Conservation (phyloP, 2,888 invertebrate species). For the Agelastica alni region DNA sequence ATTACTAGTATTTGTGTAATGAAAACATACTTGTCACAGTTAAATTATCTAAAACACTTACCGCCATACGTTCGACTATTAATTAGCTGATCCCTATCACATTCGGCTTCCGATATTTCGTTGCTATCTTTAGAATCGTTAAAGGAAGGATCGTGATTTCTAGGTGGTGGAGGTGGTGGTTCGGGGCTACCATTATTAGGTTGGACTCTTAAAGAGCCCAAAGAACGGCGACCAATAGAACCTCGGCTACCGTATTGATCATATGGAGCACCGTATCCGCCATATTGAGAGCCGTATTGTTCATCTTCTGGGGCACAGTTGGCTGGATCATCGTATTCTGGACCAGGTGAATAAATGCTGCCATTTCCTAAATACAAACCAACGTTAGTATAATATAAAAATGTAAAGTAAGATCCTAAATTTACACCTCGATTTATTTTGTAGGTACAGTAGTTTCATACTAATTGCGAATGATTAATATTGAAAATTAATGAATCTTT, state of each 20-base stretch:
- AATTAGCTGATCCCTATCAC: slow-evolving; percentile 79
- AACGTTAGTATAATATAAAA: not conserved
- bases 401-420: no score
- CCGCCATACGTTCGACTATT: slow-evolving; percentile 85
- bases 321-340: slow-evolving; percentile 92
- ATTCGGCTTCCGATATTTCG: slow-evolving; percentile 92
- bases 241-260: slow-evolving; percentile 88
- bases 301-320: slow-evolving; percentile 91
- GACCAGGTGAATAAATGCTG: slow-evolving; percentile 79
- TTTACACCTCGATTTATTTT: no score
- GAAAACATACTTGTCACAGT: no score
- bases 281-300: slow-evolving; percentile 87
- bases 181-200: slow-evolving; percentile 64
- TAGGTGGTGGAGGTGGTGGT: slow-evolving; percentile 75
- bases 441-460: no score
- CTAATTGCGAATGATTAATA: no score
- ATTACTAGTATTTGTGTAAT: no score
- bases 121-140: slow-evolving; percentile 94
- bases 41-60: no score
- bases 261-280: slow-evolving; percentile 79
- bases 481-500: no score
- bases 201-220: slow-evolving; percentile 63
- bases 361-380: slow-evolving; percentile 66
- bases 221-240: slow-evolving; percentile 67
- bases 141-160: slow-evolving; percentile 82